Evolutionary conservation across 2,113 vertebrate species (phyloP), one percentile per base, ranked within the genome.

Genomic region (Seriola quinqueradiata): DNA sequence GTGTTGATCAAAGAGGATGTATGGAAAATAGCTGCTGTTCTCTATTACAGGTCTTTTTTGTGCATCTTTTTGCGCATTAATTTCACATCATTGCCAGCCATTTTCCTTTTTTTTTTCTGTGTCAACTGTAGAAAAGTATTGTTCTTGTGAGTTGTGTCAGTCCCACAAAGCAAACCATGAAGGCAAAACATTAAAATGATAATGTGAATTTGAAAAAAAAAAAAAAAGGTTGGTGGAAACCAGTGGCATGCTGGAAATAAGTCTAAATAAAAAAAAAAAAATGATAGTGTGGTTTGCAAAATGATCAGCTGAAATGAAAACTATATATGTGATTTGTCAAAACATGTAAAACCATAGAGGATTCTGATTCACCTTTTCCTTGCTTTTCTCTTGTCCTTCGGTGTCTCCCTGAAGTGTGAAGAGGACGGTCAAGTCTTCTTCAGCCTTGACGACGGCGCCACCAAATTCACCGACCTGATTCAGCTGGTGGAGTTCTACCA

Each of bases 401-500:
- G 3, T 73, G 89, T 87, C 89, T 46, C 89, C 83, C 55, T 19
- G 16, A 79, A 90, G 98, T 97, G 96, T 85, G 98, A 99, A 96
- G 98, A 99, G 61, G 98, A 99, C 0, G 97, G 97, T 81, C 97
- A 99, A 92, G 92, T 96, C 69, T 99, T 97, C 96, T 99, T 99
- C 93, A 99, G 97, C 92, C 97, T 99, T 89, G 98, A 99, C 54
- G 98, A 99, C 12, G 96, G 98, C 82, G 96, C 97, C 95, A 99
- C 98, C 95, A 99, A 97, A 95, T 99, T 99, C 95, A 98, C 96
- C 3, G 98, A 99, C 95, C 95, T 99, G 94, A 99, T 99, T 88
- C 98, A 99, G 91, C 96, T 99, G 91, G 98, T 99, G 81, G 98
- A 99, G 93, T 99, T 99, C 91, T 99, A 99, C 95, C 98, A 99